A percentile compares a stretch with the other conserved stretches of the same genome.
These are phyloP conservation scores for Nothoprocta pentlandii DNA, from an alignment of 2,113 vertebrate species.

Conservation along the genomic window DNA sequence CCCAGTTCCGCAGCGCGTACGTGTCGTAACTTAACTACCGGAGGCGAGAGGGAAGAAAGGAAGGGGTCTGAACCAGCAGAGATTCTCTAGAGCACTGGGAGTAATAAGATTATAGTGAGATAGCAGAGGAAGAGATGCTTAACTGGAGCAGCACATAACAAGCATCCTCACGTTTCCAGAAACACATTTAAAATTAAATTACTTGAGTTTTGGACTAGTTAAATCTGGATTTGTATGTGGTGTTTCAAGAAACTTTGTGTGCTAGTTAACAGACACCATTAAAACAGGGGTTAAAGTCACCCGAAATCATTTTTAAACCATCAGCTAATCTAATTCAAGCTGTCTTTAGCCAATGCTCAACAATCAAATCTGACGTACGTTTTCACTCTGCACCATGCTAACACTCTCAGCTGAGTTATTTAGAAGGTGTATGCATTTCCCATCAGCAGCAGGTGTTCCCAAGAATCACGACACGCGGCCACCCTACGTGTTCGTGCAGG, in stretches of 20 bases:
- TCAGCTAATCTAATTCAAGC: slow-evolving; percentile 45
- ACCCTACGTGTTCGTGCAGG: neutral
- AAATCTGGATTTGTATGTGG: neutral
- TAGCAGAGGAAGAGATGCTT: neutral
- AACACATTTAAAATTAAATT: neutral
- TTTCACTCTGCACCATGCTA: slow-evolving; percentile 14
- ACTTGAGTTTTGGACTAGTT: neutral
- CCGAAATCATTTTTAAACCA: slow-evolving; percentile 21
- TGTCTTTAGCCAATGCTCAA: slow-evolving; percentile 27
- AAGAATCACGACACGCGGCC: neutral
- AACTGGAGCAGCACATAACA: neutral
- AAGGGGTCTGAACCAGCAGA: slow-evolving; percentile 9
- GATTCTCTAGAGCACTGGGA: slow-evolving; percentile 41
- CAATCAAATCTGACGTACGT: slow-evolving; percentile 18
- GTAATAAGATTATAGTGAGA: neutral
- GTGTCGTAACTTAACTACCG: neutral
- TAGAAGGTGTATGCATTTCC: neutral
- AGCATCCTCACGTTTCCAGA: slow-evolving; percentile 11
- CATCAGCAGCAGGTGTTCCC: slow-evolving; percentile 9
- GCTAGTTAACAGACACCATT: neutral
- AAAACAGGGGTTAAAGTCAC: neutral
- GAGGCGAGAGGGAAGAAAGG: slow-evolving; percentile 17
- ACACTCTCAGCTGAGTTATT: neutral
- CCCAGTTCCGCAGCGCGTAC: slow-evolving; percentile 2
- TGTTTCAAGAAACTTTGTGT: neutral